phyloP scores from a whole-genome alignment of 2,113 vertebrate genomes.

The Catagonus wagneri region DNA sequence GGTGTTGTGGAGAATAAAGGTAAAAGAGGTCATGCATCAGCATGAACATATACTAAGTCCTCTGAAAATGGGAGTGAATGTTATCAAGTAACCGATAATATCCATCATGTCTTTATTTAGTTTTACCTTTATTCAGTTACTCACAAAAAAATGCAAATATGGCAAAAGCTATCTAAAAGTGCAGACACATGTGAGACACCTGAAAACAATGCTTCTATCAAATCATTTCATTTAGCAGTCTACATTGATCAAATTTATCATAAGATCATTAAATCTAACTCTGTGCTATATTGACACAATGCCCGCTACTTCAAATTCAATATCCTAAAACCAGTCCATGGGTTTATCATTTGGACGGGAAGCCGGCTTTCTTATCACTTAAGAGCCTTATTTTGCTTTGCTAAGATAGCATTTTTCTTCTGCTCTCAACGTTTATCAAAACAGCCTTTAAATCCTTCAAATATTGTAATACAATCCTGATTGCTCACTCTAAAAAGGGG shows the following conservation, averaged over 20 bases:
- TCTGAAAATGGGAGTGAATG: not conserved
- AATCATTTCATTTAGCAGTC: conserved; percentile 30
- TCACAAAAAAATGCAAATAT: conserved; percentile 36
- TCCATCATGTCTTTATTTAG: not conserved
- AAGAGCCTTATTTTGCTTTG: conserved; percentile 18
- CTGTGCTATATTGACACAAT: conserved; percentile 7
- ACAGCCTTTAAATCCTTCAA: conserved; percentile 54
- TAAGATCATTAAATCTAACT: conserved; percentile 50
- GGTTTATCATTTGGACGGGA: conserved; percentile 45
- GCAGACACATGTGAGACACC: not conserved
- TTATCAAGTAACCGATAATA: not conserved
- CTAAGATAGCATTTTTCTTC: conserved; percentile 44
- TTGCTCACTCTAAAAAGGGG: not conserved
- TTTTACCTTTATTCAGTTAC: not conserved
- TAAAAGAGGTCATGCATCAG: not conserved
- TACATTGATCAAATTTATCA: not conserved
- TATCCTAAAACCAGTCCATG: not conserved
- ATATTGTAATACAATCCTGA: conserved; percentile 40
- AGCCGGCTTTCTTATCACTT: not conserved
- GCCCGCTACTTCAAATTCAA: not conserved
- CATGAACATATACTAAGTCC: not conserved
- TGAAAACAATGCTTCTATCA: conserved; percentile 2
- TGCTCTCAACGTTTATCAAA: conserved; percentile 66
- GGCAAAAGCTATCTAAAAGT: not conserved
- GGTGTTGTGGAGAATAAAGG: not conserved